Evolutionary conservation across 2,888 invertebrate genomes (phyloP).

Genomic region (Aquatica leii): DNA sequence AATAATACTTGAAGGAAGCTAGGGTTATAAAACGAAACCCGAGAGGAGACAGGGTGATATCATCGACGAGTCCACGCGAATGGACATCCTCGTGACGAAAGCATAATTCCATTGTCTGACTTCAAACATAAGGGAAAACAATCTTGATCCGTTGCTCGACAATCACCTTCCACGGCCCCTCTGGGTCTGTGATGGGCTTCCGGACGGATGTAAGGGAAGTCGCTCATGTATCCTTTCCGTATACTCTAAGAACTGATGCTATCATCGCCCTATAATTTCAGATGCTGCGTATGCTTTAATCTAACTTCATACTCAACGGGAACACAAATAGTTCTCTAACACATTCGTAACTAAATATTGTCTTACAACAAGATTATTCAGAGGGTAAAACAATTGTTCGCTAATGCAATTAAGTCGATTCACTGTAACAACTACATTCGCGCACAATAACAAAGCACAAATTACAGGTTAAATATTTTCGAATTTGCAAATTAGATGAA

Average conservation of each 20-base stretch:
- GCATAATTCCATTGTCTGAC: slow-evolving; percentile 47
- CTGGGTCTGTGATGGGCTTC: slow-evolving; percentile 58
- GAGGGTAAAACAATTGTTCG: slow-evolving; percentile 17
- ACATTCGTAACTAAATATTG: slow-evolving; percentile 24
- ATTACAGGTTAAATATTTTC: no score
- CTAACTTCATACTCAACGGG: slow-evolving; percentile 24
- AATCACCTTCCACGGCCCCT: slow-evolving; percentile 57
- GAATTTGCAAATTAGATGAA: no score
- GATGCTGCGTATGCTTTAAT: slow-evolving; percentile 39
- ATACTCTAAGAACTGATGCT: slow-evolving; percentile 43
- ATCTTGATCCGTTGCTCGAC: slow-evolving; percentile 53
- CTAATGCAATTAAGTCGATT: slow-evolving; percentile 22
- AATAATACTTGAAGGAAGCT: slow-evolving; percentile 56
- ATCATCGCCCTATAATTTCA: slow-evolving; percentile 34
- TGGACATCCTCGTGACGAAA: slow-evolving; percentile 47
- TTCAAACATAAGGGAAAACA: slow-evolving; percentile 58
- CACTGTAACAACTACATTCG: slow-evolving; percentile 6
- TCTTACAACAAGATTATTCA: slow-evolving; percentile 20
- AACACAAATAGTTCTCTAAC: slow-evolving; percentile 25
- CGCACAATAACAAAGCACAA: no score
- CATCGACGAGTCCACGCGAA: slow-evolving; percentile 56
- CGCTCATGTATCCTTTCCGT: slow-evolving; percentile 55
- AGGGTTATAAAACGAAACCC: slow-evolving; percentile 55
- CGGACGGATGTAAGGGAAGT: slow-evolving; percentile 54
- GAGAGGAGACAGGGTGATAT: slow-evolving; percentile 53